These are phyloP conservation scores for Atractosteus spatula DNA, from an alignment of 2,113 vertebrate genomes.

Conservation along the genomic window DNA sequence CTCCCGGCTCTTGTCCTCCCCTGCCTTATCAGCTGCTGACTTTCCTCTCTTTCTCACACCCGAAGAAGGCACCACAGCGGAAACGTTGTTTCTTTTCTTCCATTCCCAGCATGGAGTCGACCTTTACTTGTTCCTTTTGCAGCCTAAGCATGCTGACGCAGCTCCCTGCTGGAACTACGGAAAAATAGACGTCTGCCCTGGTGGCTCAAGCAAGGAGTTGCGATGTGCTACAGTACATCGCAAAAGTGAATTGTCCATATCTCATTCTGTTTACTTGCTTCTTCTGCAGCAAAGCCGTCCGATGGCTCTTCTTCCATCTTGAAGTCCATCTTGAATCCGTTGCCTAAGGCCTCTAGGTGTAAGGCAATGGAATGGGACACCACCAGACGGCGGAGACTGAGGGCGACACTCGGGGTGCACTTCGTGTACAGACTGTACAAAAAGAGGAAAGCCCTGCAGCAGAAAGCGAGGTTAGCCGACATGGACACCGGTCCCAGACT, in stretches of 20 bases:
- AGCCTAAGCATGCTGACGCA: too few species aligned
- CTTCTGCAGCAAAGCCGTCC: constrained; percentile 2
- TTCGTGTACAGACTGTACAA: constrained; percentile 58
- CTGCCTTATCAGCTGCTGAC: too few species aligned
- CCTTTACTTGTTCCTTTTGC: too few species aligned
- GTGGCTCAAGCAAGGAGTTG: too few species aligned
- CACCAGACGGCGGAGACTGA: constrained; percentile 32
- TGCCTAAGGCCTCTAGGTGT: constrained; percentile 39
- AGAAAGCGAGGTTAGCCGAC: constrained; percentile 66
- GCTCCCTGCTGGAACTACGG: background rate
- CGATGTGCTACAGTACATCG: background rate
- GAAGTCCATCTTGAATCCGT: constrained; percentile 46
- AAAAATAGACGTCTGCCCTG: background rate
- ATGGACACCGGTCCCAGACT: too few species aligned
- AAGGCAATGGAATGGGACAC: constrained; percentile 26
- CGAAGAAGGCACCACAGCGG: too few species aligned
- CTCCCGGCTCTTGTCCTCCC: too few species aligned
- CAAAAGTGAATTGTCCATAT: background rate
- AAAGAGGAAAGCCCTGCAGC: constrained; percentile 46
- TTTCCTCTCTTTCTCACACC: too few species aligned
- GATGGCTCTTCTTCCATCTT: constrained; percentile 39
- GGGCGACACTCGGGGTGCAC: constrained; percentile 56
- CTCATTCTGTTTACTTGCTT: constrained; percentile 18
- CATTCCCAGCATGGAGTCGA: too few species aligned
- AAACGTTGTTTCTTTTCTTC: too few species aligned